Base-by-base conservation (phyloP, 1,140 invertebrate species). In the Whitmania pigra region DNA sequence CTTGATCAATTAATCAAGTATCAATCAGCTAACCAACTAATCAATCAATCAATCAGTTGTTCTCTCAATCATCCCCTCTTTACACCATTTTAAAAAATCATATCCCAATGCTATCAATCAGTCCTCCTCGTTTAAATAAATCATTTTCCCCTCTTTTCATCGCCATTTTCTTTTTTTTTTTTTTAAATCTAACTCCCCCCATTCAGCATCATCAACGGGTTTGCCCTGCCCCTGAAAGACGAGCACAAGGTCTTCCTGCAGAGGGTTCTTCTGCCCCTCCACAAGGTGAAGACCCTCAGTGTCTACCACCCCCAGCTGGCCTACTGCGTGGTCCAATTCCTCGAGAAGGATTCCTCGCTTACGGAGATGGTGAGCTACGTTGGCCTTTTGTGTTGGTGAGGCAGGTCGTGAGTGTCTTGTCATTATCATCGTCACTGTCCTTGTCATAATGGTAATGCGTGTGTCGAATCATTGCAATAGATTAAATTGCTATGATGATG, bases 201-300 rank as follows among this genome's bases (percentile, higher is more conserved):
- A n/a, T 78, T 70, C 76, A 83, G 82, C 76, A 85, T 85, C 73
- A 85, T 85, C 75, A 85, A 85, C 78, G 84, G 85, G n/a, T 85
- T 83, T 80, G 83, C 82, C 22, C 75, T 84, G 74, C 84, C 84
- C 22, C 75, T 82, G 69, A 82, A 82, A 73, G 71, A 75, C 53
- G 81, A 82, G 75, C 81, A 82, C 77, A 80, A 80, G 72, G 76
- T 76, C 73, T 82, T 82, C 75, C 75, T 82, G 68, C 77, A 79
- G 71, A 80, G 79, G 74, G 80, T 82, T 63, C 77, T 82, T 72
- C 78, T 82, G 70, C 81, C 81, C 63, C 77, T 82, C 49, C 81
- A 82, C 74, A 81, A 81, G 73, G 79, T 72, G 7, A 40, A 29
- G 53, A 70, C 54, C 13, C 71, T 71, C 18, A 60, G 29, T 20